Base-by-base conservation (phyloP, 2,797 vertebrate species). In the Anolis apletophallus region DNA sequence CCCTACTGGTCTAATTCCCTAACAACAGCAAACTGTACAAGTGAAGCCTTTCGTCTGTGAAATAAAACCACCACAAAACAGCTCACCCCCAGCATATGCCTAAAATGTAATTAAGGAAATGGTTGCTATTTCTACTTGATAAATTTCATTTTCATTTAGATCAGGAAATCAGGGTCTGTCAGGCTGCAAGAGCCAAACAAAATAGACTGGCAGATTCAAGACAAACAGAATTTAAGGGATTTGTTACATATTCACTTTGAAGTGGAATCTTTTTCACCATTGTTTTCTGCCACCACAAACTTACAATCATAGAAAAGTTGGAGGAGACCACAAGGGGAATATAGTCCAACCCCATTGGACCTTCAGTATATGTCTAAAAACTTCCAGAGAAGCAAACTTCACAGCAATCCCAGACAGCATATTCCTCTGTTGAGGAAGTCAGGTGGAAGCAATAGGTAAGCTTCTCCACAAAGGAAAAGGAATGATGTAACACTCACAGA, bases 101-200 rank as follows among this genome's bases (percentile, higher is more conserved):
- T 85, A 88, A 84, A 85, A 86, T 86, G 55, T 78, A 90, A 85
- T 92, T 90, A 88, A 87, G 17, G 1, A 89, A 90, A 93, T 90
- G 17, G 57, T 40, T 91, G 21, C 88, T 92, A 89, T 93, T 93
- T 94, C 90, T 93, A 88, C 59, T 93, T 93, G 90, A 89, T 36
- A 86, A 5, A 46, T 34, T 88, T 11, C 54, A 80, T 91, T 91
- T 92, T 84, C 86, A 64, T 85, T 85, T 91, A 85, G 88, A 19
- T 59, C 87, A 89, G 52, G 64, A 74, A 13, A 69, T 10, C 64
- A 67, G 85, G 61, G 81, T 83, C 84, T 86, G 1, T 59, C 57
- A 87, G 0, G 89, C 90, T 89, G 82, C 78, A 84, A 88, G 50
- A 87, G 17, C 71, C 77, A 86, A 88, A 40, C 81, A 54, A 89